Base-by-base conservation (phyloP, 2,888 invertebrate species). In the Eudasyphora cyanicolor region DNA sequence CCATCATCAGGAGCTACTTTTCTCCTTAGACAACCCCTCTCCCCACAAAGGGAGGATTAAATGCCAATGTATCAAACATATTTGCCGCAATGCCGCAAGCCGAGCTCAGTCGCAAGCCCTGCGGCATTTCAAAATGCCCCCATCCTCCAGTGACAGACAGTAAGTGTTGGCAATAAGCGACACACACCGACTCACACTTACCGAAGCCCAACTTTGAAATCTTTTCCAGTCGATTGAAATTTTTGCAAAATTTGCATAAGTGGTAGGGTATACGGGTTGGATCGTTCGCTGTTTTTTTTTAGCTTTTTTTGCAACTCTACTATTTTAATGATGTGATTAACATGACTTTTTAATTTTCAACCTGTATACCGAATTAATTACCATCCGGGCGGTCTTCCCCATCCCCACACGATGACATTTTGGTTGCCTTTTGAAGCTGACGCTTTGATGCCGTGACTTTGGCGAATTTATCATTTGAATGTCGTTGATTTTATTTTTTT, bases 261-360 rank as follows among this genome's bases (percentile, higher is more conserved):
- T 74, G 73, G 17, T 17, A 85, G 21, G 69, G n/a, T 60, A n/a
- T n/a, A 54, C 64, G 24, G 35, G n/a, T 77, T 75, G 49, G 7
- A n/a, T 60, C 14, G n/a, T 29, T 32, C 32, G 64, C 12, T 38
- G 7, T 64, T 32, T 49, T 17, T 49, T 49, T 49, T 75, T 27
- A 19, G 27, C 7, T 70, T 78, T 17, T 67, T 76, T 76, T 84
- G 86, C 87, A 89, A 89, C 89, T 90, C 87, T 89, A 89, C 89
- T 90, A 91, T 91, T 91, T 91, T 91, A 91, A 91, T 91, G 91
- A 91, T 91, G 90, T 91, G 90, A 91, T 91, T 92, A 90, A 91
- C 91, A 91, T 90, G 91, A 91, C 90, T 91, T 91, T 91, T 91
- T 92, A 91, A 91, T 91, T 67, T 91, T 92, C 90, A 89, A 88